Conservation (phyloP, 2,797 vertebrate genomes). For the Heterohyrax brucei region DNA sequence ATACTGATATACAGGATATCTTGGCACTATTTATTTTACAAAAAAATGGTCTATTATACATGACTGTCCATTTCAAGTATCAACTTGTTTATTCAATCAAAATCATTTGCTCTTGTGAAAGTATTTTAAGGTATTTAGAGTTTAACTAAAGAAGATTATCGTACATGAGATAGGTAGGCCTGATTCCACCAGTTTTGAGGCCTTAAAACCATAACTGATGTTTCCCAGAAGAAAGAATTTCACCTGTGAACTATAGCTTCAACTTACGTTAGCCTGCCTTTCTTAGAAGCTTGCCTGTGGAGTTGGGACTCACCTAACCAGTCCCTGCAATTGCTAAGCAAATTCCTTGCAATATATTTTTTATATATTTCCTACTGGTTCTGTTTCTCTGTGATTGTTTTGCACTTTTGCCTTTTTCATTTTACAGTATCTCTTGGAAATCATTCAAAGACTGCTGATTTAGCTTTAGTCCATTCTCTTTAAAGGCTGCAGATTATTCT, state of each 20-base stretch:
- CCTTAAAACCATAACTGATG: neutral
- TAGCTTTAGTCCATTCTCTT: neutral
- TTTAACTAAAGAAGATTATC: neutral
- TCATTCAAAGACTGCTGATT: neutral
- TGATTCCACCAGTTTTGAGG: neutral
- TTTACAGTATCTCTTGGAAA: conserved; percentile 32
- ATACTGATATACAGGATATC: neutral
- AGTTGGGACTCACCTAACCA: neutral
- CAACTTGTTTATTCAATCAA: neutral
- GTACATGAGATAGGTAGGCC: neutral
- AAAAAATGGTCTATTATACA: conserved; percentile 10
- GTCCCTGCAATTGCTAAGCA: neutral
- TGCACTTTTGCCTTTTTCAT: conserved; percentile 39
- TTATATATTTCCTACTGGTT: neutral
- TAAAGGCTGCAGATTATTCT: neutral
- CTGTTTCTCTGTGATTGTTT: neutral
- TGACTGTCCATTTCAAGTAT: neutral
- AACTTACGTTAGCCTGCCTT: neutral
- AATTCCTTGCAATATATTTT: neutral
- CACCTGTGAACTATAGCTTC: neutral
- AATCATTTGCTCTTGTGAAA: neutral
- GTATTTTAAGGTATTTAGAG: conserved; percentile 7
- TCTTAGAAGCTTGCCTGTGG: accelerated
- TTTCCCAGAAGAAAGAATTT: no score
- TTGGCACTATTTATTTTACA: conserved; percentile 42